Base-by-base conservation (phyloP, 2,888 invertebrate species). In the Tetrapedia diversipes region DNA sequence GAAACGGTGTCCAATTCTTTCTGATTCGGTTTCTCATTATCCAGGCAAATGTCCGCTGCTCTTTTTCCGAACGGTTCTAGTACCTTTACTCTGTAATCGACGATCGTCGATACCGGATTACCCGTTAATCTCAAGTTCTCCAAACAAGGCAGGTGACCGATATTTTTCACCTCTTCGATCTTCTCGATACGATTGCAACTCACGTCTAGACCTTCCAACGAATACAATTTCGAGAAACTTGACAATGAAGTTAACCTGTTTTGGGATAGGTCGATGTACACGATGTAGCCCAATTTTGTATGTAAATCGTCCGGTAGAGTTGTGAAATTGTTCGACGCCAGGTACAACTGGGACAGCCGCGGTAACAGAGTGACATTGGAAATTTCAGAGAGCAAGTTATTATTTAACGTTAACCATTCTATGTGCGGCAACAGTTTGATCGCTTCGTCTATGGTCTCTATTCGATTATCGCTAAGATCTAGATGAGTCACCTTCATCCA, bases 1-100 rank as follows among this genome's bases (percentile, higher is more conserved):
- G 97, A 95, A 0, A 98, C 98, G 2, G 97, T 98, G 88, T 99
- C 98, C 84, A 98, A 91, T 91, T 99, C 99, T 83, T 96, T 95
- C 87, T 96, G 96, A 14, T 96, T 95, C 0, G 98, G 96, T 82
- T 95, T 96, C 88, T 97, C 96, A 89, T 97, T 97, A 89, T 99
- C 99, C 74, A 99, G 92, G 88, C 95, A 95, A 43, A 99, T 95
- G 90, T 98, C 97, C 16, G 94, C 92, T 85, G 97, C 97, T 79
- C 98, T 94, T 54, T 95, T 94, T 59, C 96, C 96, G 89, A 99
- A 98, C 85, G 96, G 95, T 86, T 98, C 97, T 81, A 99, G 93
- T 2, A 98, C 96, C 88, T 97, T 96, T 0, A 97, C 96, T 86
- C 99, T 94, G 89, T 98, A 99, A 92, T 99, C 98, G 89, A 96